Conservation (phyloP, 1,140 invertebrate species). For the Eupristina koningsbergeri region DNA sequence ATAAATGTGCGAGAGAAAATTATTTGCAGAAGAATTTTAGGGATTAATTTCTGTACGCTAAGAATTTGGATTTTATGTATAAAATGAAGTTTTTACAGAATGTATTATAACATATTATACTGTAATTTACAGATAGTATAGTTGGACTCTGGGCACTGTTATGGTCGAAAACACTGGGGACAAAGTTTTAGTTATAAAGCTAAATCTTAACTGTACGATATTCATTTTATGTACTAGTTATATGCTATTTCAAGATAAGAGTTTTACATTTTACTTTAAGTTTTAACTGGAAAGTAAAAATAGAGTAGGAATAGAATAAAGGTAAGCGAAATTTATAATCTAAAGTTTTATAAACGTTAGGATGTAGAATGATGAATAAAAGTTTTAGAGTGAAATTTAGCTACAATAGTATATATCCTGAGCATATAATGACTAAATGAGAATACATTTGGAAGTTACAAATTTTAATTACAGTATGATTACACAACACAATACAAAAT, state of each 20-base stretch:
- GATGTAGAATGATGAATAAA: slow-evolving; percentile 12
- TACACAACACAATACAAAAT: neutral
- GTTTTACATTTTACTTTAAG: slow-evolving; percentile 10
- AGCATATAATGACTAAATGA: neutral
- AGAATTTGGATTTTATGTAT: too few species aligned
- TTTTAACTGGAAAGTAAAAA: slow-evolving; percentile 9
- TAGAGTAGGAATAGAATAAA: slow-evolving; percentile 15
- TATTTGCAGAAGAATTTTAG: too few species aligned
- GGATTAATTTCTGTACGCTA: too few species aligned
- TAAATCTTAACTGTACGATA: slow-evolving; percentile 24
- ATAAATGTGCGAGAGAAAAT: too few species aligned
- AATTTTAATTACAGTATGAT: neutral
- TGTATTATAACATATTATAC: neutral
- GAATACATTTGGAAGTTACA: neutral
- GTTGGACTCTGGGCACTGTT: slow-evolving; percentile 8
- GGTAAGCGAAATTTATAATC: slow-evolving; percentile 23
- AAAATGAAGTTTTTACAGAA: neutral
- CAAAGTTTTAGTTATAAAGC: slow-evolving; percentile 21
- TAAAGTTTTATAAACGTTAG: slow-evolving; percentile 6
- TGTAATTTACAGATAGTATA: neutral
- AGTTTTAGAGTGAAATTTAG: slow-evolving; percentile 6
- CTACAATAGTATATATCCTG: neutral
- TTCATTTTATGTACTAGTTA: slow-evolving; percentile 24
- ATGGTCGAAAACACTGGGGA: neutral
- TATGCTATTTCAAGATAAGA: slow-evolving; percentile 27